phyloP scores from a whole-genome alignment of 64 coral and sea anemone species.

The Trachythela sp. region DNA sequence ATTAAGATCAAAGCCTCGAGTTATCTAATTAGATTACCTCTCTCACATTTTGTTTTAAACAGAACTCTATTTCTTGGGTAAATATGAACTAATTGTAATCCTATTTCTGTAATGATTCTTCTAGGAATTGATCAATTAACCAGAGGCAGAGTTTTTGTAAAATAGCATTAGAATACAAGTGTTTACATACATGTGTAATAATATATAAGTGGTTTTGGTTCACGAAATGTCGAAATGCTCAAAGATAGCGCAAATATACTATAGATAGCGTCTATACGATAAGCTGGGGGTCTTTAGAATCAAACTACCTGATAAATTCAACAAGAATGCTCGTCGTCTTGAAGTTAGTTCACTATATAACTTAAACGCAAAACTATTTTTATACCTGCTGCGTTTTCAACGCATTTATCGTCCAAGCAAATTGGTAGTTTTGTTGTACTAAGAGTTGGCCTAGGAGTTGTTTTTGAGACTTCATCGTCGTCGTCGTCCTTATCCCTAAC shows the following conservation, averaged over 20 bases:
- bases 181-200: not conserved
- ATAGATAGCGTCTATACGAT: too few species aligned
- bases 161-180: not conserved
- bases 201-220: too few species aligned
- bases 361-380: too few species aligned
- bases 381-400: not conserved
- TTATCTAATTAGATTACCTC: not conserved
- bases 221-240: too few species aligned
- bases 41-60: not conserved
- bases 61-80: not conserved
- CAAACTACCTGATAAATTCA: too few species aligned
- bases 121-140: not conserved
- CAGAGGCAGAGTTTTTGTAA: not conserved
- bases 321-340: too few species aligned
- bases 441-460: not conserved
- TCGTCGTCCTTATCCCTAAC: not conserved
- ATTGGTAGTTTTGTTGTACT: not conserved
- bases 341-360: too few species aligned
- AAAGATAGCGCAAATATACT: too few species aligned
- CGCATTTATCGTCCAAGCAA: not conserved
- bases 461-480: not conserved
- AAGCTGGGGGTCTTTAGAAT: too few species aligned
- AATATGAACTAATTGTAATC: not conserved
- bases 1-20: not conserved
- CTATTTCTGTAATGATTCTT: not conserved